Base-by-base conservation (phyloP, 1,140 invertebrate species). In the Phocides pigmalion region DNA sequence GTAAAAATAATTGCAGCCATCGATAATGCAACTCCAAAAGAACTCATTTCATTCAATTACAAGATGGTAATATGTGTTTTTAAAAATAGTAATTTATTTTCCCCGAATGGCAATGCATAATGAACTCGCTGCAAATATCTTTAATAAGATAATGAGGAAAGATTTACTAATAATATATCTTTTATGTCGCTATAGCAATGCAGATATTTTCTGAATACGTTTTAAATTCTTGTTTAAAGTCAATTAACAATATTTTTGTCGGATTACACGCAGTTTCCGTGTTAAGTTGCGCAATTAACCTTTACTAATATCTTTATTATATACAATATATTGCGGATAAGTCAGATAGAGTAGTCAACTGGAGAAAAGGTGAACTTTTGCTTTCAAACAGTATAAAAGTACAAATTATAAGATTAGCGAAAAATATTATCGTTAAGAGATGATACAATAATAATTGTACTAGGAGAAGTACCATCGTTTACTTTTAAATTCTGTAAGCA, bases 231-330 rank as follows among this genome's bases (percentile, higher is more conserved):
- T 35, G 11, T 35, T 35, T 35, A 35, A 35, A 11, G 11, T 12
- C 32, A 35, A 35, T 35, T 35, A 35, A 35, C 11, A n/a, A 35
- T 35, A 35, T 35, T n/a, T 22, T 35, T 35, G 9, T 35, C 9
- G 8, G 11, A n/a, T n/a, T 35, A n/a, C n/a, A n/a, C 8, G 8
- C 11, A n/a, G n/a, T 35, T 35, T 35, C 32, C 32, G 32, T 35
- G 32, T 35, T n/a, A 35, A 35, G 1, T 35, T 35, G 11, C 11
- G 32, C 32, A 35, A 35, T 35, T 35, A 35, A 35, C 11, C 32
- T 35, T n/a, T 35, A 35, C n/a, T 35, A 35, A 35, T n/a, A 35
- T n/a, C 32, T 35, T 12, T 35, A 35, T 35, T 35, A n/a, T 35
- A 11, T 19, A 3, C 11, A 0, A 44, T 44, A 22, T 47, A 12